phyloP scores from a whole-genome alignment of 1,140 invertebrate genomes.

The Sinella curviseta region DNA sequence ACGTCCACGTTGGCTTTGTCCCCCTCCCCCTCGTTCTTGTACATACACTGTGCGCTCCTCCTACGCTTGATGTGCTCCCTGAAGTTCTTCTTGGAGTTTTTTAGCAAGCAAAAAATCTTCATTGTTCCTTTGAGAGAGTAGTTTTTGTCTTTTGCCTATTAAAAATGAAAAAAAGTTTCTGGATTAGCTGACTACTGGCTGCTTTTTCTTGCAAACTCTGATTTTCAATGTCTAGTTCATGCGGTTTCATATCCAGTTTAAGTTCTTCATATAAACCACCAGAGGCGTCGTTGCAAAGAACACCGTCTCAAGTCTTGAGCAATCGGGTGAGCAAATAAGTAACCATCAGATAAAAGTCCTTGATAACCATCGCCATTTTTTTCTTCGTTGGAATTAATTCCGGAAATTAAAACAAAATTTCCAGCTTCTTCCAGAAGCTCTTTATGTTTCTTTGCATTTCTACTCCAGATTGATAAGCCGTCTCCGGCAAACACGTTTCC shows the following conservation, averaged over 20 bases:
- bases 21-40: too few species aligned
- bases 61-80: background rate
- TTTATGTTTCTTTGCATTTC: constrained; percentile 33
- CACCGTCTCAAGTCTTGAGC: too few species aligned
- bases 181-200: background rate
- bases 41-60: too few species aligned
- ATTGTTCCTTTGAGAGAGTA: background rate
- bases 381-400: background rate
- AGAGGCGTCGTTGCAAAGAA: background rate
- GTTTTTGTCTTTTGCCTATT: background rate
- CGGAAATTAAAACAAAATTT: too few species aligned
- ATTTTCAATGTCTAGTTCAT: background rate
- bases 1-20: too few species aligned
- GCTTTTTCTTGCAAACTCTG: background rate
- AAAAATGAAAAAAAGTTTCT: background rate
- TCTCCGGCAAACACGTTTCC: constrained; percentile 27
- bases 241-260: background rate
- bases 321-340: too few species aligned
- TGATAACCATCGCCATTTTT: background rate
- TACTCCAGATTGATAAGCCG: constrained; percentile 41
- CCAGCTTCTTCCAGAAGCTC: constrained; percentile 32
- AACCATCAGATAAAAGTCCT: too few species aligned
- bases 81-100: background rate
- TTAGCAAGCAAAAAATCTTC: background rate
- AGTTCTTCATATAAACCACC: background rate